These are phyloP conservation scores for Talpa occidentalis DNA, from an alignment of 2,113 vertebrate species.

Conservation along the genomic window DNA sequence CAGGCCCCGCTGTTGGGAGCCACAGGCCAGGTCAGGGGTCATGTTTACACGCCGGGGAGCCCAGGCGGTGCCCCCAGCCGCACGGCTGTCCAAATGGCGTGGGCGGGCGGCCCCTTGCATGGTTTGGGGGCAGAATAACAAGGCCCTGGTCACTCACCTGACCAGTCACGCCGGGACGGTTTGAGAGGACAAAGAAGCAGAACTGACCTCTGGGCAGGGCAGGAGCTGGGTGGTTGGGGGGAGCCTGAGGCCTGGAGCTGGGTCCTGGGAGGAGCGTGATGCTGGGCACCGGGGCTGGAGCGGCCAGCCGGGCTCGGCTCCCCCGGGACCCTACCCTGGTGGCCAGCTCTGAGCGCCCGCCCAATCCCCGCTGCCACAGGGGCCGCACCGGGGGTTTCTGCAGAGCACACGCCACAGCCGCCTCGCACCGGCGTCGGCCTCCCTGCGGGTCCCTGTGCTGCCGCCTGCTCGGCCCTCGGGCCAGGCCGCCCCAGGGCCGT, in stretches of 20 bases:
- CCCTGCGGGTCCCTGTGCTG: no score
- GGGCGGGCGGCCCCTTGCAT: slow-evolving; percentile 68
- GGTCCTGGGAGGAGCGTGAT: not conserved
- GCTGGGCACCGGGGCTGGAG: no score
- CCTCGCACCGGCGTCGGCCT: no score
- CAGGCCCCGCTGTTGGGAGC: not conserved
- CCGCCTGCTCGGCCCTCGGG: no score
- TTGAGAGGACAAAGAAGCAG: not conserved
- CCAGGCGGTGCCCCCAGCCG: not conserved
- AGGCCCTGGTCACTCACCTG: not conserved
- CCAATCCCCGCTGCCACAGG: no score
- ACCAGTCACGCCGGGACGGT: not conserved
- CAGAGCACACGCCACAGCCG: no score
- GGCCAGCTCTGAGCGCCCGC: no score
- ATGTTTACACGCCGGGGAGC: slow-evolving; percentile 45
- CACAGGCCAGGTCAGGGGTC: slow-evolving; percentile 51
- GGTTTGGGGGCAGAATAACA: slow-evolving; percentile 53
- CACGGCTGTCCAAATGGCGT: not conserved
- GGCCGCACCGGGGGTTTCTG: no score
- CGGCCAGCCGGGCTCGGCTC: no score
- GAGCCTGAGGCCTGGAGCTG: not conserved
- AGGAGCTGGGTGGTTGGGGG: not conserved
- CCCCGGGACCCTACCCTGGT: no score
- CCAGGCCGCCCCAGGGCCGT: no score
- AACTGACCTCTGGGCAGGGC: not conserved